These are phyloP conservation scores for Ditula angustiorana DNA, from an alignment of 2,888 invertebrate genomes.

Conservation along the genomic window DNA sequence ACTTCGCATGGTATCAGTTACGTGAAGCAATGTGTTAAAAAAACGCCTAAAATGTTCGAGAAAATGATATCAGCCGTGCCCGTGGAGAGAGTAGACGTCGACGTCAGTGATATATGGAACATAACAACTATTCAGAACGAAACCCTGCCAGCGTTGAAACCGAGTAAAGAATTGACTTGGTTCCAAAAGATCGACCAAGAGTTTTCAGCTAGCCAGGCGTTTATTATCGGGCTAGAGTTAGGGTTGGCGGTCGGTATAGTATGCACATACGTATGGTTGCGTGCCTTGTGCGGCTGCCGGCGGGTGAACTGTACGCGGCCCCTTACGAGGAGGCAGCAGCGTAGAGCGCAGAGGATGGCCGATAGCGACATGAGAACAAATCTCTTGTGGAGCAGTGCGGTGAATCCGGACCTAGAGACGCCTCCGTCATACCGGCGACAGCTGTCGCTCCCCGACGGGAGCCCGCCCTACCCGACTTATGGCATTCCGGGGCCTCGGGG, in stretches of 20 bases:
- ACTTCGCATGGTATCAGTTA: slow-evolving; percentile 69
- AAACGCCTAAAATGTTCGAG: slow-evolving; percentile 81
- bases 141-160: slow-evolving; percentile 47
- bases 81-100: slow-evolving; percentile 67
- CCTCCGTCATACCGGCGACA: slow-evolving; percentile 72
- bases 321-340: slow-evolving; percentile 57
- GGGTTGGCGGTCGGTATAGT: slow-evolving; percentile 76
- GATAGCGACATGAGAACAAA: slow-evolving; percentile 73
- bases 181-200: slow-evolving; percentile 73
- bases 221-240: slow-evolving; percentile 74
- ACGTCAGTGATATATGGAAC: slow-evolving; percentile 74
- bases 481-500: slow-evolving; percentile 60
- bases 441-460: slow-evolving; percentile 64
- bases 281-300: slow-evolving; percentile 65
- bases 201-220: slow-evolving; percentile 76
- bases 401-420: slow-evolving; percentile 71
- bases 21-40: slow-evolving; percentile 74
- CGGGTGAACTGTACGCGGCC: slow-evolving; percentile 58
- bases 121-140: slow-evolving; percentile 57
- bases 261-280: slow-evolving; percentile 76
- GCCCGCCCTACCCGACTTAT: slow-evolving; percentile 57
- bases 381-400: slow-evolving; percentile 70
- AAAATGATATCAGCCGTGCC: slow-evolving; percentile 82
- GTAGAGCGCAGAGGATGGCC: slow-evolving; percentile 52
- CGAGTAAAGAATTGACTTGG: slow-evolving; percentile 59